Evolutionary conservation across 2,113 vertebrate species (phyloP).

Genomic region (Reinhardtius hippoglossoides): DNA sequence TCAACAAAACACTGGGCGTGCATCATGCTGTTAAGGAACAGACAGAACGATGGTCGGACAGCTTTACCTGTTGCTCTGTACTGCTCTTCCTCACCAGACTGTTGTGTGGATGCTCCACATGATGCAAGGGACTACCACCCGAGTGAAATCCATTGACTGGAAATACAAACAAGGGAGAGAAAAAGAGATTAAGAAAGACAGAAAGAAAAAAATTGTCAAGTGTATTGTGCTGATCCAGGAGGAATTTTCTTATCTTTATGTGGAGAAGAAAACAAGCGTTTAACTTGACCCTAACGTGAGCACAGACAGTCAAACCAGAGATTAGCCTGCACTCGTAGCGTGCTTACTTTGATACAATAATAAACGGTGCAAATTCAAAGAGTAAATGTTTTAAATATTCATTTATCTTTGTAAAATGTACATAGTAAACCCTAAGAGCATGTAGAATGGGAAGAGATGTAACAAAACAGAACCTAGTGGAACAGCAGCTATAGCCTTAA

Average conservation of each 20-base stretch:
- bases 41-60: neutral
- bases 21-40: neutral
- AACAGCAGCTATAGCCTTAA: no score
- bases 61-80: slow-evolving; percentile 89
- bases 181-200: neutral
- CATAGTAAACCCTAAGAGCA: no score
- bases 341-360: no score
- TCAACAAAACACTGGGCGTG: neutral
- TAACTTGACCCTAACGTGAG: neutral
- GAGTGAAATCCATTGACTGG: slow-evolving; percentile 96
- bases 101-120: slow-evolving; percentile 85
- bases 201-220: neutral
- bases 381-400: no score
- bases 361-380: no score
- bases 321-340: neutral
- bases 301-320: no score
- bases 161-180: slow-evolving; percentile 38
- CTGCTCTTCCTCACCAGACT: slow-evolving; percentile 86
- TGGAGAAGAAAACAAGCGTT: neutral
- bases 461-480: no score
- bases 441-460: no score
- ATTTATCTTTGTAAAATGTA: no score
- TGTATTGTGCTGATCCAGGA: neutral
- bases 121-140: slow-evolving; percentile 87
- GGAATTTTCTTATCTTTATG: neutral